phyloP scores from a whole-genome alignment of 2,113 vertebrate species.

The Cynocephalus volans region DNA sequence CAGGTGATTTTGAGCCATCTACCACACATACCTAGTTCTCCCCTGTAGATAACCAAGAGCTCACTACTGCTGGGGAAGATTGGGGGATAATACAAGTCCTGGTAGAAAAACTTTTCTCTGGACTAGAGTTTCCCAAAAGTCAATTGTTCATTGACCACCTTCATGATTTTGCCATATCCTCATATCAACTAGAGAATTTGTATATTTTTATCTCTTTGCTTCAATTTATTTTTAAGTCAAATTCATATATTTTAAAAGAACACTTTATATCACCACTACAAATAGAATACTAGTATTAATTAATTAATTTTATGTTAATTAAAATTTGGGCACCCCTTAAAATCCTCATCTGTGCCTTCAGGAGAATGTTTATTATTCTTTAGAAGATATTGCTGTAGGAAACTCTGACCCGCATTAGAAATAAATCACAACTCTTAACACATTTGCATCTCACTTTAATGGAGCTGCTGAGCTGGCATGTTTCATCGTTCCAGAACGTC shows the following conservation, averaged over 20 bases:
- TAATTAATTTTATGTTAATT: conserved; percentile 16
- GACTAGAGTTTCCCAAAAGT: background rate
- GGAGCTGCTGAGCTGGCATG: background rate
- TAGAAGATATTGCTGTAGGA: conserved; percentile 1
- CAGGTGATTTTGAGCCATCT: background rate
- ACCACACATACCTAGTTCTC: background rate
- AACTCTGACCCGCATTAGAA: background rate
- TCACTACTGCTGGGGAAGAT: background rate
- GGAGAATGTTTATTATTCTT: background rate
- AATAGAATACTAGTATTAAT: background rate
- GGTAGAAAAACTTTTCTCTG: background rate
- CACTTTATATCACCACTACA: background rate
- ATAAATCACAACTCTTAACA: background rate
- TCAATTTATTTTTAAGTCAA: background rate
- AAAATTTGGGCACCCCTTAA: background rate
- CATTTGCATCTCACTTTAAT: background rate
- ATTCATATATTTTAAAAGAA: background rate
- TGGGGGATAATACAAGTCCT: background rate
- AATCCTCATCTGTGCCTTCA: background rate
- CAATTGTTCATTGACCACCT: background rate
- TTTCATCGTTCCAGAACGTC: background rate
- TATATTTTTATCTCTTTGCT: background rate
- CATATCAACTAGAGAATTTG: background rate
- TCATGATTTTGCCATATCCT: background rate
- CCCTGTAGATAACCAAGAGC: background rate